Base-by-base conservation (phyloP, 1,140 invertebrate genomes). In the Araneus ventricosus region DNA sequence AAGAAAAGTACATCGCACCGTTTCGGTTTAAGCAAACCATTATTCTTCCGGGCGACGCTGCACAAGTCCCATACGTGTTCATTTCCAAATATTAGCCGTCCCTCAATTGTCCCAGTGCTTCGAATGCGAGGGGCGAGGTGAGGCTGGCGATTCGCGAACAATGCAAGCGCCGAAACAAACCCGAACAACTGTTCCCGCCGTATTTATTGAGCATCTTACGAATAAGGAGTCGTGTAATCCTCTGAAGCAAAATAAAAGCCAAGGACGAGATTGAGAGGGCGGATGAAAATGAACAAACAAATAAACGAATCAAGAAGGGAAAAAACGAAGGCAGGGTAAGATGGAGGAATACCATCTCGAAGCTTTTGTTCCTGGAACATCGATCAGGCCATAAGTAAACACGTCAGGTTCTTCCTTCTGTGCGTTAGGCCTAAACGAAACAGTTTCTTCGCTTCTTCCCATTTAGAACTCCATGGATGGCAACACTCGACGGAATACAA, bases 371-470 rank as follows among this genome's bases (percentile, higher is more conserved):
- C 80, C 37, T 45, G 4, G 41, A 30, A 82, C 80, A 82, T 82
- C 80, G 80, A 82, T 82, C 80, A 82, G 80, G 80, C 80, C 20
- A 82, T 52, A 82, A 82, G 80, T 82, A 82, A 82, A 82, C 80
- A 82, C 22, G 80, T 82, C 80, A 82, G 80, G 80, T 82, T 82
- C 41, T 82, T 52, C n/a, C 70, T 63, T 17, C 70, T 75, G 70
- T 34, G 20, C 30, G 70, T 75, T 75, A 75, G 80, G 37, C 80
- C 80, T 82, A 82, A 82, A 82, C 80, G 80, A 82, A 82, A 82
- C 80, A 45, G 80, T 82, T 82, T 82, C 80, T 82, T 27, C 41
- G 80, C 80, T 82, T 41, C 70, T 37, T 34, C 30, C 80, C 80
- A 82, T 82, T 82, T 82, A 82, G 80, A 63, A 82, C 80, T 52